Evolutionary conservation across 2,888 invertebrate genomes (phyloP).

Genomic region (Alviniconcha strummeri): DNA sequence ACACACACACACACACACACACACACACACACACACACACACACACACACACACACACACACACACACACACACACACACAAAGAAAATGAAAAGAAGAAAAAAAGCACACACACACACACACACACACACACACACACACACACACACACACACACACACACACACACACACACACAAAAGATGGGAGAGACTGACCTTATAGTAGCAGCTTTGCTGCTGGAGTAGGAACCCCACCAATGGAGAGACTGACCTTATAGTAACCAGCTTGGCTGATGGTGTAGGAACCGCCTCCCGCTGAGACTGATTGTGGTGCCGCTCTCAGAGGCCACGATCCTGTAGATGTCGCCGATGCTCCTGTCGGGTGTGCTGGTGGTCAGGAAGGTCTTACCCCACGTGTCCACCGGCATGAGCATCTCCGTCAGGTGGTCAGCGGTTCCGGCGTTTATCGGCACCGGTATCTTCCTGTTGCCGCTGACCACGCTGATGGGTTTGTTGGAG

Average conservation of each 20-base stretch:
- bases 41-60: not conserved
- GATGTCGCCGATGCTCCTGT: slow-evolving; percentile 58
- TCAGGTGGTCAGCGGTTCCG: slow-evolving; percentile 55
- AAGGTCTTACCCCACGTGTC: slow-evolving; percentile 63
- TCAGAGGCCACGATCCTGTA: slow-evolving; percentile 52
- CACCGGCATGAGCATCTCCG: slow-evolving; percentile 57
- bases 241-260: slow-evolving; percentile 8
- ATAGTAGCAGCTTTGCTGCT: too few species aligned
- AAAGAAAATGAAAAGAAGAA: not conserved
- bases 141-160: too few species aligned
- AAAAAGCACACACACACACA: too few species aligned
- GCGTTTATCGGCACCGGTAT: slow-evolving; percentile 47
- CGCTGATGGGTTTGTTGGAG: slow-evolving; percentile 52
- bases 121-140: too few species aligned
- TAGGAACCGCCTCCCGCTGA: not conserved
- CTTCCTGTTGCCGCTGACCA: slow-evolving; percentile 60
- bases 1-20: not conserved
- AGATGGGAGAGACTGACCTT: too few species aligned
- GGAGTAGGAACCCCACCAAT: too few species aligned
- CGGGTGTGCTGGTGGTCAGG: slow-evolving; percentile 59
- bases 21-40: slow-evolving; percentile 8
- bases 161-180: too few species aligned
- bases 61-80: slow-evolving; percentile 6
- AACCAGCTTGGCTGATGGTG: slow-evolving; percentile 4
- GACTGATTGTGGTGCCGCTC: slow-evolving; percentile 42